Percentiles rank a stretch among this genome's conserved stretches.
These are phyloP conservation scores for Thymelicus acteon DNA, from an alignment of 2,888 invertebrate genomes.

Conservation along the genomic window DNA sequence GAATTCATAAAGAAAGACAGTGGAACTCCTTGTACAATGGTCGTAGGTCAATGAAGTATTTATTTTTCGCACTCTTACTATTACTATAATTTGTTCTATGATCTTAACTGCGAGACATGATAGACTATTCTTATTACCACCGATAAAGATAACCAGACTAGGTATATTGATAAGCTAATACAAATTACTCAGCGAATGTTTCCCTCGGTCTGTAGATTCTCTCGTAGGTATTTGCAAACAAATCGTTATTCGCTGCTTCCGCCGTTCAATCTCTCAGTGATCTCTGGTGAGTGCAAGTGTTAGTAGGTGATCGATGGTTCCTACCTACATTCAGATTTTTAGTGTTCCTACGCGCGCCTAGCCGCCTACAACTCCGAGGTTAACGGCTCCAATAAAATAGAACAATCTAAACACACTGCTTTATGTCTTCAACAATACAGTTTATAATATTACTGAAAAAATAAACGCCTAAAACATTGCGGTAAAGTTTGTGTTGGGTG, in stretches of 20 bases:
- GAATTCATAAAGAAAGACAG: constrained; percentile 15
- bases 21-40: neutral
- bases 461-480: constrained; percentile 8
- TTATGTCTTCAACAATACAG: constrained; percentile 7
- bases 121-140: too few species aligned
- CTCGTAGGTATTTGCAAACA: constrained; percentile 27
- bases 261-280: constrained; percentile 47
- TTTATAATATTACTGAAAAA: constrained; percentile 9
- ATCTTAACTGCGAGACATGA: too few species aligned
- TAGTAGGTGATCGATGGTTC: constrained; percentile 53
- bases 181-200: neutral
- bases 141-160: too few species aligned
- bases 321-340: constrained; percentile 54
- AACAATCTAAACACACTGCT: constrained; percentile 8
- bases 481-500: neutral
- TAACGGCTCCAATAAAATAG: constrained; percentile 48
- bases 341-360: constrained; percentile 58
- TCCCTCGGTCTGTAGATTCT: neutral
- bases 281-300: constrained; percentile 45
- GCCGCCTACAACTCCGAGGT: constrained; percentile 59
- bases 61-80: too few species aligned
- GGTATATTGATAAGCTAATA: too few species aligned
- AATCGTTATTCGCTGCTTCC: constrained; percentile 27
- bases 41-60: too few species aligned
- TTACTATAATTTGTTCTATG: too few species aligned